Evolutionary conservation across 2,113 vertebrate genomes (phyloP).

Genomic region (Pangasianodon hypophthalmus): DNA sequence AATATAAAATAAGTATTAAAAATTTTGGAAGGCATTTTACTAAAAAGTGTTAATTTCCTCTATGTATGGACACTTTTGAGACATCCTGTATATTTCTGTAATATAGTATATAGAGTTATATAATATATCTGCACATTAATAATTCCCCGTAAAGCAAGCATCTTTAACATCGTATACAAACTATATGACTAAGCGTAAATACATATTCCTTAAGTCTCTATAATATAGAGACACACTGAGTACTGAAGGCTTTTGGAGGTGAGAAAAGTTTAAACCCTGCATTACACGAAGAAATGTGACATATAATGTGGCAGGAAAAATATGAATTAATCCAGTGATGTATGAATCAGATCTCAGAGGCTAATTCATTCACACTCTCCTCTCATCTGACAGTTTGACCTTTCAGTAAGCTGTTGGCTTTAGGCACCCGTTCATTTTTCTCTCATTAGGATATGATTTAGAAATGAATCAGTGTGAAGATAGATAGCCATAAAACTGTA

Average conservation of each 20-base stretch:
- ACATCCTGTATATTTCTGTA: background rate
- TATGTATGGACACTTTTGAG: too few species aligned
- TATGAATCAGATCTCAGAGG: background rate
- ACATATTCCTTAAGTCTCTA: background rate
- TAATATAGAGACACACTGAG: background rate
- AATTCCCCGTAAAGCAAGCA: background rate
- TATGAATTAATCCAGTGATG: slow-evolving; percentile 6
- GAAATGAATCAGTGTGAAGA: slow-evolving; percentile 10
- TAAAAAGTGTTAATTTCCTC: too few species aligned
- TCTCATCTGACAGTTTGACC: slow-evolving; percentile 22
- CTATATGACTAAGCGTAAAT: background rate
- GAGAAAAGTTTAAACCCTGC: background rate
- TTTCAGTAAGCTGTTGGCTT: slow-evolving; percentile 18
- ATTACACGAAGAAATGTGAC: background rate
- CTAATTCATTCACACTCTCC: slow-evolving; percentile 1
- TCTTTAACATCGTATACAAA: background rate
- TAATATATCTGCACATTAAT: background rate
- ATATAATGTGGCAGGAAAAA: slow-evolving; percentile 8
- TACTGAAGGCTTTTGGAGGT: background rate
- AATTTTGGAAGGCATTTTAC: too few species aligned
- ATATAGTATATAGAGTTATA: background rate
- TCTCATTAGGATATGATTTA: slow-evolving; percentile 26
- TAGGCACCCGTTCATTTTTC: slow-evolving; percentile 12
- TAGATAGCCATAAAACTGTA: background rate
- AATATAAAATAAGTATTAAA: too few species aligned